Base-by-base conservation (phyloP, 2,797 vertebrate species). In the Halcyon smyrnensis region DNA sequence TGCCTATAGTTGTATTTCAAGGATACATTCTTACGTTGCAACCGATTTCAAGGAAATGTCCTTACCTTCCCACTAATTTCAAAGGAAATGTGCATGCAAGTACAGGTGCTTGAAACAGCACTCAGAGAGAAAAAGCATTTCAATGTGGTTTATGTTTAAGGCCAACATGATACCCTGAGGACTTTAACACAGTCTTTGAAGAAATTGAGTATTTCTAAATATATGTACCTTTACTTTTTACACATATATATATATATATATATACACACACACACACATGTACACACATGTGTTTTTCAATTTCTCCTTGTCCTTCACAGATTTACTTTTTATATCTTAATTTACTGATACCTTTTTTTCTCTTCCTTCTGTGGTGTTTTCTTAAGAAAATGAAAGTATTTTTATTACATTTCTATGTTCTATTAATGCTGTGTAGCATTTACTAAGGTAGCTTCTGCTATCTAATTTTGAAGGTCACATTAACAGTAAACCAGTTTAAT, bases 391-490 rank as follows among this genome's bases (percentile, higher is more conserved):
- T 34, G 1, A 16, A 96, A 75, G 17, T 77, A 62, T 92, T 92
- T 74, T 91, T 84, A 84, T 68, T 87, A 69, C 53, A 34, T 67
- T 73, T 75, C 24, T 30, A 34, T 82, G 24, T 63, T 91, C 17
- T 93, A 54, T 87, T 83, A 93, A 83, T 93, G 81, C 81, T 89
- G 41, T 68, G 12, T 54, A 90, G 46, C 77, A 92, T 95, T 85
- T 89, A 62, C 53, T 94, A 12, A 54, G 77, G 67, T 90, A 96
- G 68, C 83, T 93, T 95, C 41, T 83, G 86, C 92, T 87, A 3
- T 77, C 45, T 92, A 3, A 0, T 89, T 95, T 83, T 69, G 79
- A 87, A 94, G 65, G 67, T 92, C 64, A 73, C 2, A 1, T 69
- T 87, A 86, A 89, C 37, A 87, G 36, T 67, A 90, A 96, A 67